Base-by-base conservation (phyloP, 1,140 invertebrate genomes). In the Schlechtendalia chinensis region DNA sequence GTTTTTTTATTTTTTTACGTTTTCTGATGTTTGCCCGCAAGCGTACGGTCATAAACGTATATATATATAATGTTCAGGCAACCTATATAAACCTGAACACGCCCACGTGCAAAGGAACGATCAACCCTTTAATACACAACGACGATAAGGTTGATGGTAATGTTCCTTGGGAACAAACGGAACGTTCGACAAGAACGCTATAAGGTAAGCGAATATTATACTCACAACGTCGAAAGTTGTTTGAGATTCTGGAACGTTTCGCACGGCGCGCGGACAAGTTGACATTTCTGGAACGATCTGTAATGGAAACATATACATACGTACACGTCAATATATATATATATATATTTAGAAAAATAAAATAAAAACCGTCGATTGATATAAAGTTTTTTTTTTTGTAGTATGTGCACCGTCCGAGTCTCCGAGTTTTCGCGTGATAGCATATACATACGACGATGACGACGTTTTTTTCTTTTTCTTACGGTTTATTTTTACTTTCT, bases 261-360 rank as follows among this genome's bases (percentile, higher is more conserved):
- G 16, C 81, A 77, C 22, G 81, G 71, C 63, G 53, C 81, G 24
- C 61, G 71, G 72, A 81, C 81, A 50, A 81, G 81, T 54, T 74
- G 74, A 81, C 81, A 81, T 77, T 81, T 81, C 59, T 81, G 81
- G 39, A 81, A 65, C 29, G 81, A 79, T 24, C 75, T 79, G n/a
- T n/a, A 79, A 39, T 39, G 8, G 3, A 39, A 39, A 39, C 8
- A 39, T n/a, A n/a, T n/a, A n/a, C 6, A 58, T 11, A 74, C n/a
- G n/a, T n/a, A n/a, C n/a, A n/a, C n/a, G n/a, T n/a, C n/a, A n/a
- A n/a, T n/a, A n/a, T n/a, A n/a, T n/a, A n/a, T n/a, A n/a, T 53
- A n/a, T n/a, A n/a, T n/a, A n/a, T n/a, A n/a, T n/a, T n/a, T n/a
- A n/a, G n/a, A n/a, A n/a, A n/a, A n/a, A n/a, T n/a, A n/a, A n/a